phyloP scores from a whole-genome alignment of 2,888 invertebrate species.

The Mesochorus sp. region DNA sequence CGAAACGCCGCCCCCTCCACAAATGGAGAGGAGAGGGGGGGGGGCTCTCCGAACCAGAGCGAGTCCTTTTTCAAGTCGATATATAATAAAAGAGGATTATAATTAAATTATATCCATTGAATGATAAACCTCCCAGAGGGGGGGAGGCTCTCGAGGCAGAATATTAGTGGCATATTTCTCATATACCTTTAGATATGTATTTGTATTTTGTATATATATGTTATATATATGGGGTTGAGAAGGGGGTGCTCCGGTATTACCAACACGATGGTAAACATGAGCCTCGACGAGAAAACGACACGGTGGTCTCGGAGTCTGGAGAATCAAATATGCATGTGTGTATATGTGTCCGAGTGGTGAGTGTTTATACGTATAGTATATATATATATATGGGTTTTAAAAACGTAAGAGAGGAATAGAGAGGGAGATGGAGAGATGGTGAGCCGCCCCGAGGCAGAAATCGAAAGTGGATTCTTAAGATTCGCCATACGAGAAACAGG shows the following conservation, averaged over 20 bases:
- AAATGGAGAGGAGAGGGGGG: too few relatives aligned
- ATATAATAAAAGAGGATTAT: constrained; percentile 3
- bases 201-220: constrained; percentile 11
- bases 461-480: constrained; percentile 78
- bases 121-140: constrained; percentile 32
- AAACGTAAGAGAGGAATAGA: constrained; percentile 27
- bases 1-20: neutral
- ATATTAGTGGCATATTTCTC: constrained; percentile 54
- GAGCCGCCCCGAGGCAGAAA: constrained; percentile 70
- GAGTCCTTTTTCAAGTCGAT: neutral
- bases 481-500: constrained; percentile 73
- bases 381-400: neutral
- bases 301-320: constrained; percentile 52
- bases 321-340: constrained; percentile 32
- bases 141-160: constrained; percentile 7
- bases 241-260: constrained; percentile 52
- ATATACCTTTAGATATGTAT: neutral
- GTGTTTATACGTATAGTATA: neutral
- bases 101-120: constrained; percentile 54
- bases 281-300: constrained; percentile 59
- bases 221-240: constrained; percentile 21
- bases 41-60: too few relatives aligned
- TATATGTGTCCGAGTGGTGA: too few relatives aligned
- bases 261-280: constrained; percentile 56
- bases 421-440: constrained; percentile 42